Conservation (phyloP, 2,888 invertebrate genomes). For the Dilophus febrilis region DNA sequence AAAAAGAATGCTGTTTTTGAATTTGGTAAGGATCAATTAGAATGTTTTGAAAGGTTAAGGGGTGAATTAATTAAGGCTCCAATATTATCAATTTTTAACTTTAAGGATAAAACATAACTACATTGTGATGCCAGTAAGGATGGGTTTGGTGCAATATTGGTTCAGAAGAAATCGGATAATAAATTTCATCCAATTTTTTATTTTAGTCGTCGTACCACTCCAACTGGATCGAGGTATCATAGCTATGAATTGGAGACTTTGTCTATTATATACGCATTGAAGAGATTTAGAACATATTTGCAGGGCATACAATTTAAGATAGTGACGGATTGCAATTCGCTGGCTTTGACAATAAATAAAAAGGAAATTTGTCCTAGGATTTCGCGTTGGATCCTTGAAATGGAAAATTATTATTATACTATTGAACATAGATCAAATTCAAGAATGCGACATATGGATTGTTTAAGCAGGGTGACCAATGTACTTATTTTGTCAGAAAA, state of each 20-base stretch:
- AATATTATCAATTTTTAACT: background rate
- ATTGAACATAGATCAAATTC: conserved; percentile 10
- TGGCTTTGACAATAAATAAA: conserved; percentile 7
- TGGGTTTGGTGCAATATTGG: background rate
- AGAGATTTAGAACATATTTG: conserved; percentile 8
- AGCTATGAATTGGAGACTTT: conserved; percentile 8
- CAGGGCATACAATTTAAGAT: conserved; percentile 7
- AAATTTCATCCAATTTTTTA: conserved; percentile 5
- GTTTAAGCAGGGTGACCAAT: no score
- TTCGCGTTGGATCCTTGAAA: conserved; percentile 11
- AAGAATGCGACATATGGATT: no score
- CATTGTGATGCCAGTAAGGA: no score
- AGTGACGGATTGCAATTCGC: conserved; percentile 7
- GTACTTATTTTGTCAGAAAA: no score
- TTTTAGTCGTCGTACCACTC: no score
- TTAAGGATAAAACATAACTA: no score
- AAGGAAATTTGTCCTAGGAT: conserved; percentile 13
- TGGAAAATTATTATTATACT: conserved; percentile 11
- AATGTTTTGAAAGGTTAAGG: no score
- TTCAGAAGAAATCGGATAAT: background rate
- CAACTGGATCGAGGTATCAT: conserved; percentile 1
- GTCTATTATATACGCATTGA: conserved; percentile 7
- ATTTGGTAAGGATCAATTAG: no score
- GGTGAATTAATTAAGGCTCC: no score
- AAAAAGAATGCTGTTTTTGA: no score